Conservation (phyloP, 2,113 vertebrate genomes). For the Cryptotis parvus region DNA sequence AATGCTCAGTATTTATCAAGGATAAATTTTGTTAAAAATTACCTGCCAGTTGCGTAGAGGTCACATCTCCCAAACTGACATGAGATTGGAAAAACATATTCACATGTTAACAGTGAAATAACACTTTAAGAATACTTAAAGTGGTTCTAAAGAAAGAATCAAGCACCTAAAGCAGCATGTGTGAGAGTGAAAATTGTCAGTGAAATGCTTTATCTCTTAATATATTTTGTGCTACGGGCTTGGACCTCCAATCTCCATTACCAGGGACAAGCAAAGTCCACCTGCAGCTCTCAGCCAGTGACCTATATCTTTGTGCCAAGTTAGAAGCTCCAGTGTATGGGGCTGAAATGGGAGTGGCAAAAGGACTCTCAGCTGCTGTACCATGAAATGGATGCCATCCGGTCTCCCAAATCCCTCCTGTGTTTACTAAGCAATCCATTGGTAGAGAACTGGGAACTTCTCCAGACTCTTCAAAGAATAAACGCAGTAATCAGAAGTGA, state of each 20-base stretch:
- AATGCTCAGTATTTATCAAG: neutral
- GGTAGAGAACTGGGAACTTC: neutral
- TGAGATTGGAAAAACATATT: neutral
- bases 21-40: neutral
- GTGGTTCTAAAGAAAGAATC: neutral
- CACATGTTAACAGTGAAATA: neutral
- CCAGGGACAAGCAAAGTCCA: neutral
- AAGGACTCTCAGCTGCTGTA: too few species aligned
- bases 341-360: neutral
- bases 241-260: neutral
- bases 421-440: neutral
- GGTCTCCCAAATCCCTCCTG: neutral
- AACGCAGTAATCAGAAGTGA: slow-evolving; percentile 25
- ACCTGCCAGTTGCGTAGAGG: neutral
- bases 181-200: neutral
- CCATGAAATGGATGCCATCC: neutral
- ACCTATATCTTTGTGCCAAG: neutral
- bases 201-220: neutral
- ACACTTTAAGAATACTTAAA: neutral
- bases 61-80: neutral
- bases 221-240: neutral
- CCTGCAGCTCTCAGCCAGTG: neutral
- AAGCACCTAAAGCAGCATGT: neutral
- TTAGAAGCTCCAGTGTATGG: neutral
- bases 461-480: neutral